Conservation (phyloP, 2,113 vertebrate species). For the Hepsetus odoe region DNA sequence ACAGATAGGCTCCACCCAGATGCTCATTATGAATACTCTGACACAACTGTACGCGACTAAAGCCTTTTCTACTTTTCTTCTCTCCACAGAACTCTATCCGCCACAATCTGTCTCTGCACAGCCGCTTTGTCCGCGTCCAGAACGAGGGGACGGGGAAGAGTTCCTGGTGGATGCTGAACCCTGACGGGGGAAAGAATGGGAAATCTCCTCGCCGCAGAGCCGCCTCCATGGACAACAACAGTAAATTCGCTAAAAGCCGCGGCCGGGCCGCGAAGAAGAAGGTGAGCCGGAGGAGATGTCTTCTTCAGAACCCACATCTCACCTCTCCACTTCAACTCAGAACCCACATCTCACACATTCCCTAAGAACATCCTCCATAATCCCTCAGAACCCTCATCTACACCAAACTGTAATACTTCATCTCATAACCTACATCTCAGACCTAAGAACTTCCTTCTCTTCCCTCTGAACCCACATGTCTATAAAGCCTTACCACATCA, state of each 20-base stretch:
- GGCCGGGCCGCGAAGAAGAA: slow-evolving; percentile 96
- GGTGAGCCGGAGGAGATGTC: slow-evolving; percentile 57
- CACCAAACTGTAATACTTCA: not conserved
- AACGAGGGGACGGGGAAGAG: slow-evolving; percentile 98
- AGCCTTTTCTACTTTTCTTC: not conserved
- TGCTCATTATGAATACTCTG: too few species aligned
- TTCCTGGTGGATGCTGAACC: slow-evolving; percentile 99
- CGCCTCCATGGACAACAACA: slow-evolving; percentile 97
- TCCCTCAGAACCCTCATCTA: too few species aligned
- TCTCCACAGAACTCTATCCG: slow-evolving; percentile 93
- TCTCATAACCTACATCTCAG: not conserved
- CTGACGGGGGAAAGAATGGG: slow-evolving; percentile 93
- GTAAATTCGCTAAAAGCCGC: slow-evolving; percentile 92
- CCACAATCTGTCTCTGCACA: slow-evolving; percentile 96
- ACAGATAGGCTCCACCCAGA: too few species aligned
- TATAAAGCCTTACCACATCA: too few species aligned
- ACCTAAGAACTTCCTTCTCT: too few species aligned
- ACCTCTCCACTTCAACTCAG: not conserved
- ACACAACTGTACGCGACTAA: too few species aligned
- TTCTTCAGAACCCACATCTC: not conserved
- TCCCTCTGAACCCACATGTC: too few species aligned
- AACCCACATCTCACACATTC: not conserved
- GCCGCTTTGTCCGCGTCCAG: slow-evolving; percentile 95
- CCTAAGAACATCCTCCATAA: not conserved
- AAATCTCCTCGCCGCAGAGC: slow-evolving; percentile 95